phyloP scores from a whole-genome alignment of 2,888 invertebrate species.

The Polyommatus iphigenia region DNA sequence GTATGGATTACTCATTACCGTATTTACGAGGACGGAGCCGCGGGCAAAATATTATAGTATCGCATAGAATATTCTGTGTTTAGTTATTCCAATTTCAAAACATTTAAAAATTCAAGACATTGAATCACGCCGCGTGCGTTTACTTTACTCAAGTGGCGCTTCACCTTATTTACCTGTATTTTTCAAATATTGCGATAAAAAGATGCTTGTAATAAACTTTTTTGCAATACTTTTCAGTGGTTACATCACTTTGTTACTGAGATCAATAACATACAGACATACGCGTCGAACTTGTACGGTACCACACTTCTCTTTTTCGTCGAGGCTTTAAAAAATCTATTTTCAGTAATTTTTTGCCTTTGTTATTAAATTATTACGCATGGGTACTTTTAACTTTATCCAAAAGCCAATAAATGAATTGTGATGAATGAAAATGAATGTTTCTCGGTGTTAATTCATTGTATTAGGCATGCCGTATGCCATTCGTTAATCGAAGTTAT shows the following conservation, averaged over 20 bases:
- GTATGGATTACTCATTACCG: too few relatives aligned
- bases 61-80: too few relatives aligned
- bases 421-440: neutral
- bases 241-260: neutral
- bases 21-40: too few relatives aligned
- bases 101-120: constrained; percentile 3
- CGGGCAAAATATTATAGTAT: too few relatives aligned
- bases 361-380: too few relatives aligned
- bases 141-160: neutral
- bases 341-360: too few relatives aligned
- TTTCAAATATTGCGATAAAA: neutral
- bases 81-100: neutral
- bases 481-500: constrained; percentile 25
- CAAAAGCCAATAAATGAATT: too few relatives aligned
- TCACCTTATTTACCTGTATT: neutral
- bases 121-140: neutral
- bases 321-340: too few relatives aligned
- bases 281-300: too few relatives aligned
- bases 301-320: too few relatives aligned
- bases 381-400: too few relatives aligned
- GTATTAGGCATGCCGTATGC: constrained; percentile 14
- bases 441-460: constrained; percentile 3
- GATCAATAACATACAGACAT: neutral
- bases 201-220: neutral
- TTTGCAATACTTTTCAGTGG: neutral